Conservation (phyloP, 2,888 invertebrate species). For the Acleris emargana region DNA sequence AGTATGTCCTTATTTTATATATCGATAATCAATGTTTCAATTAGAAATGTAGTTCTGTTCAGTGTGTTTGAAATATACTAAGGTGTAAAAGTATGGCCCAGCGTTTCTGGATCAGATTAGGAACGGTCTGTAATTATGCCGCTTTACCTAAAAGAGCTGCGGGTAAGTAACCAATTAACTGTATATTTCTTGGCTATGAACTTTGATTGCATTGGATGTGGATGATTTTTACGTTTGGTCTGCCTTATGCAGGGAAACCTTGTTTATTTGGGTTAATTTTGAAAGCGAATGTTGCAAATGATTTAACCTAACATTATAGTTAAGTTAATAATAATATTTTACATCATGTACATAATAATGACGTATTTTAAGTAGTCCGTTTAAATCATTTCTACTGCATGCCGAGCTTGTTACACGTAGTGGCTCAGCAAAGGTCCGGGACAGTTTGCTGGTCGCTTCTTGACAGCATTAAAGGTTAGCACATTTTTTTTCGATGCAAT, state of each 20-base stretch:
- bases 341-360: constrained; percentile 69
- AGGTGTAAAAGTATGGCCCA: constrained; percentile 7
- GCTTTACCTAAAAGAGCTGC: no score
- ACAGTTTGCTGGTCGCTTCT: neutral
- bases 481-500: no score
- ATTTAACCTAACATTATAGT: constrained; percentile 57
- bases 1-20: constrained; percentile 3
- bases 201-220: constrained; percentile 14
- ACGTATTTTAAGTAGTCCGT: constrained; percentile 66
- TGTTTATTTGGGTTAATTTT: constrained; percentile 51
- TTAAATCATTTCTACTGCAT: constrained; percentile 59
- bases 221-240: constrained; percentile 14
- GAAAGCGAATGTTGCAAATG: constrained; percentile 70
- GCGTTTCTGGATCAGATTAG: no score
- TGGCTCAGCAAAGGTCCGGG: neutral
- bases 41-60: constrained; percentile 23
- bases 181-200: constrained; percentile 31
- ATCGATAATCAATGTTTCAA: constrained; percentile 2
- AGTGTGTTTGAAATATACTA: constrained; percentile 25
- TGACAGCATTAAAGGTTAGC: no score
- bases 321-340: constrained; percentile 67
- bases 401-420: constrained; percentile 43
- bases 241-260: constrained; percentile 47
- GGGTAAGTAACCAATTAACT: constrained; percentile 3
- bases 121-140: no score